Evolutionary conservation across 2,888 invertebrate genomes (phyloP).

Genomic region (Lamproptera curius): DNA sequence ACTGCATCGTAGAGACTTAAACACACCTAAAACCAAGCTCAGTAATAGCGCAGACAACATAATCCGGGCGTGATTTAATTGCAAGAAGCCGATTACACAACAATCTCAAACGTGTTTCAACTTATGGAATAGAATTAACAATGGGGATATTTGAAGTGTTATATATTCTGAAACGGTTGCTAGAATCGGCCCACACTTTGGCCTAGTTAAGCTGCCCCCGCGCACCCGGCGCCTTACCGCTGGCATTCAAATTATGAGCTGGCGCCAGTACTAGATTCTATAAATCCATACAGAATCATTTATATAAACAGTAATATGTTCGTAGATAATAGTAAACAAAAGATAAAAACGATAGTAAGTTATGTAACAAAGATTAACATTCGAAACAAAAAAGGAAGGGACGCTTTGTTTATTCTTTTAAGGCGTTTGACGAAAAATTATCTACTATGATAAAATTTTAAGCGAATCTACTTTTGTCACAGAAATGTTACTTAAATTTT

Average conservation of each 20-base stretch:
- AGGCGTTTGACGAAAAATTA: no score
- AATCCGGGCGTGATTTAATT: neutral
- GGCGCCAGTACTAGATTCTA: constrained; percentile 61
- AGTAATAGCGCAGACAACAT: neutral
- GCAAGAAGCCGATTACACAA: constrained; percentile 3
- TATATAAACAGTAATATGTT: no score
- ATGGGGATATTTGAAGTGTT: constrained; percentile 14
- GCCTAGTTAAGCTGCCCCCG: constrained; percentile 67
- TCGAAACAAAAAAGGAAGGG: no score
- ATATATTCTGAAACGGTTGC: constrained; percentile 46
- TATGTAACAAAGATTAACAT: no score
- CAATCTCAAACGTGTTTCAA: neutral
- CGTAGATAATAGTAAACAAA: no score
- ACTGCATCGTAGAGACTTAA: neutral
- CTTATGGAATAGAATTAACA: constrained; percentile 8
- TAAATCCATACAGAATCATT: no score
- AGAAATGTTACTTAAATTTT: no score
- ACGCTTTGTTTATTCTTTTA: no score
- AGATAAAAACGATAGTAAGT: no score
- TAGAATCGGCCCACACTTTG: constrained; percentile 68
- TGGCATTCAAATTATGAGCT: constrained; percentile 61
- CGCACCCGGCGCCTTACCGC: constrained; percentile 65
- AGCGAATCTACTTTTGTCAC: no score
- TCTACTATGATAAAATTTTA: no score
- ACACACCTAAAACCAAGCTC: neutral